Evolutionary conservation across 2,888 invertebrate species (phyloP), one percentile per base, ranked within the genome.

Genomic region (Heliothis peltigera): DNA sequence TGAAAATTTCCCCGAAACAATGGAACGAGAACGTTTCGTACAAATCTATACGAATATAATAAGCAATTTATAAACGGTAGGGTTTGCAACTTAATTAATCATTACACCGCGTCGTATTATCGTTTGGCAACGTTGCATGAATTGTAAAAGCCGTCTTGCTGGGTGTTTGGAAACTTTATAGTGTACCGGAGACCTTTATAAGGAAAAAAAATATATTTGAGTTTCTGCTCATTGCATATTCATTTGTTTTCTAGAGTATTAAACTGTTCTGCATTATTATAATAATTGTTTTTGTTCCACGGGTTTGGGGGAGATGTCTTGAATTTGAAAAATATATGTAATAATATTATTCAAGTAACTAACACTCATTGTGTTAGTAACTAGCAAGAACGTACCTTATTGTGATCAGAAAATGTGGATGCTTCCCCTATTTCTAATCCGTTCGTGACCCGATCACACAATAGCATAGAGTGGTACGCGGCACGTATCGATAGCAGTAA

Each of bases 1-100:
- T 81, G 78, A 84, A 83, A 80, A 74, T 78, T 73, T 64, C 35
- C 51, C 60, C 62, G 59, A 75, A 82, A 82, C 75, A 73, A 75
- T 68, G 53, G 54, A 51, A 62, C 46, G 56, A 7, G 43, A 71
- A 67, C 32, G 59, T 21, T 48, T 15, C 56, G 54, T 17, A 52
- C 19, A 49, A 65, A 58, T 76, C 76, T 75, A 65, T 65, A 59
- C 28, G 35, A 65, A 56, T 64, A 54, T 75, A 64, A 60, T 64
- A 43, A 49, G 62, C 42, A 47, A 75, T 76, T 65, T 60, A 63
- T 71, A 71, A 71, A 71, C 62, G 56, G 44, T 56, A 54, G 44
- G 25, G 58, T 59, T 61, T 75, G 57, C 21, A 59, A 60, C 54
- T 71, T 75, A 76, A 74, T 75, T 76, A 71, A 76, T 76, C 62